A percentile compares a stretch with the other conserved stretches of the same genome.
Conservation (phyloP, 2,113 vertebrate genomes). For the Microcebus jonahi region DNA sequence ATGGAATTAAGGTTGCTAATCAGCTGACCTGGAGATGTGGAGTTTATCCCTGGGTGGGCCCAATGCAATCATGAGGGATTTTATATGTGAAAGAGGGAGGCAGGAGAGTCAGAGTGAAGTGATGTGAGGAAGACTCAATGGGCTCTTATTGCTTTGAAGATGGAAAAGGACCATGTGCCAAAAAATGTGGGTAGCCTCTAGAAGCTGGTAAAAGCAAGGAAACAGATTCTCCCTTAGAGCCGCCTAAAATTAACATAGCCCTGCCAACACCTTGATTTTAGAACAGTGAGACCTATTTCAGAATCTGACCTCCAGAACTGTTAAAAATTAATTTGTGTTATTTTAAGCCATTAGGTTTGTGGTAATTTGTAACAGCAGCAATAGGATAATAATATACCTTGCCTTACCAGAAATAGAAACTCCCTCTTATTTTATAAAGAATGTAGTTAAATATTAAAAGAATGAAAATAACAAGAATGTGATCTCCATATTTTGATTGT, state of each 20-base stretch:
- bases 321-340: neutral
- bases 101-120: neutral
- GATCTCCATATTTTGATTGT: neutral
- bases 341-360: neutral
- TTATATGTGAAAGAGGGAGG: neutral
- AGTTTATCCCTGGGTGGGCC: neutral
- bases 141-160: constrained; percentile 46
- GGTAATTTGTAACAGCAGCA: neutral
- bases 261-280: neutral
- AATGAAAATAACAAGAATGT: neutral
- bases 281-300: constrained; percentile 5
- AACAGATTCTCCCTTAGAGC: constrained; percentile 40
- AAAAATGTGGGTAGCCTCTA: constrained; percentile 39
- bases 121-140: neutral
- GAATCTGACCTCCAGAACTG: neutral
- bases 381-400: neutral
- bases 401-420: neutral
- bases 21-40: neutral
- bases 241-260: neutral
- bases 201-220: constrained; percentile 38
- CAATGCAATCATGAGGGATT: neutral
- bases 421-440: neutral
- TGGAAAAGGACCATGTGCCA: constrained; percentile 31
- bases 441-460: neutral
- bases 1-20: neutral